phyloP scores from a whole-genome alignment of 1,140 invertebrate genomes.

The Belonocnema kinseyi region DNA sequence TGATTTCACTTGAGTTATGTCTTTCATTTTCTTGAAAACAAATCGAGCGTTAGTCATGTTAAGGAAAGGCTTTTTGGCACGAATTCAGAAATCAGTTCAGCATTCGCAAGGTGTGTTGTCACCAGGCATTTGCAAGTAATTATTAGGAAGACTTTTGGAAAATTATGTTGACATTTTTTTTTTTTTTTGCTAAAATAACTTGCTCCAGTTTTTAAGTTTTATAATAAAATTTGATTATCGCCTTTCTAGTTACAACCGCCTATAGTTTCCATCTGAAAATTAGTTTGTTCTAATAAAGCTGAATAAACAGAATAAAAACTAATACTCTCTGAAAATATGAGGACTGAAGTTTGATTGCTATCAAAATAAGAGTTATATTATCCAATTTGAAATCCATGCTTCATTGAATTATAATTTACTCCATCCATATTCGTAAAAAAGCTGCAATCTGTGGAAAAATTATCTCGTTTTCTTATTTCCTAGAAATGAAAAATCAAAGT shows the following conservation, averaged over 20 bases:
- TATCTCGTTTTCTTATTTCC: not conserved
- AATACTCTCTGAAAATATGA: too few relatives aligned
- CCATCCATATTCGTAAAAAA: not conserved
- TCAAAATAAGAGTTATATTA: too few relatives aligned
- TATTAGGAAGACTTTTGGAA: constrained; percentile 16
- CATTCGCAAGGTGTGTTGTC: constrained; percentile 19
- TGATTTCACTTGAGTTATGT: not conserved
- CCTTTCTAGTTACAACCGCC: not conserved
- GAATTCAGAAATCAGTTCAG: constrained; percentile 4
- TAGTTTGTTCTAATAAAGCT: too few relatives aligned
- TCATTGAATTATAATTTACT: not conserved
- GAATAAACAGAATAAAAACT: too few relatives aligned
- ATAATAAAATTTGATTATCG: not conserved
- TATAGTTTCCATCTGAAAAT: not conserved
- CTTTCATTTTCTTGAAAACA: constrained; percentile 13
- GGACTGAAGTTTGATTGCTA: too few relatives aligned
- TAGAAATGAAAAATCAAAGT: not conserved
- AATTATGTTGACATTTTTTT: constrained; percentile 29
- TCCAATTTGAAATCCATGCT: too few relatives aligned
- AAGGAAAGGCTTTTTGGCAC: constrained; percentile 18
- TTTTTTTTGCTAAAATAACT: constrained; percentile 9
- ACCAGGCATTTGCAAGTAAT: constrained; percentile 26
- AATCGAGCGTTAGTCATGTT: constrained; percentile 22
- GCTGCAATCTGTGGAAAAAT: not conserved
- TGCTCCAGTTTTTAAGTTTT: constrained; percentile 1